Percentiles rank a stretch among this genome's conserved stretches.
phyloP scores from a whole-genome alignment of 2,113 vertebrate species.

The Cercopithecus mona region DNA sequence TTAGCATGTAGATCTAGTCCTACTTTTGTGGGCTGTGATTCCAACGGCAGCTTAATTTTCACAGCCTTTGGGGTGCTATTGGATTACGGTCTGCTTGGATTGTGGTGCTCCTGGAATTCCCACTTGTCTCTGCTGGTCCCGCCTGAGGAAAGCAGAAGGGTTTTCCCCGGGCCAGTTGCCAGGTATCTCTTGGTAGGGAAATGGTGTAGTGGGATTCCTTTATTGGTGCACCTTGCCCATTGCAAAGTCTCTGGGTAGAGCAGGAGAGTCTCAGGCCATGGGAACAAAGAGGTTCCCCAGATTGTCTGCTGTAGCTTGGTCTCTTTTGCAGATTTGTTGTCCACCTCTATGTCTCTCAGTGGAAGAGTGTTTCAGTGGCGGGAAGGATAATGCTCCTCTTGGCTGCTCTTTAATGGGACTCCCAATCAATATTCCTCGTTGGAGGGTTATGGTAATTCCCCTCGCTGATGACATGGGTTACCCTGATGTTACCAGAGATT shows the following conservation, averaged over 20 bases:
- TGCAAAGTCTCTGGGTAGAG: neutral
- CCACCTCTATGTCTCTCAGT: neutral
- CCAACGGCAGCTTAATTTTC: neutral
- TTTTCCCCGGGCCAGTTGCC: neutral
- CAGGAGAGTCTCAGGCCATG: neutral
- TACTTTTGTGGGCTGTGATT: neutral
- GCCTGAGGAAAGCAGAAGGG: neutral
- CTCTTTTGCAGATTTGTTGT: neutral
- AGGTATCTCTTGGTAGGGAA: neutral
- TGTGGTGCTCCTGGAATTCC: neutral
- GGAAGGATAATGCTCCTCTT: neutral
- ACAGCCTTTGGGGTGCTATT: neutral
- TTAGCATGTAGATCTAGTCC: neutral
- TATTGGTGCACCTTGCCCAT: neutral
- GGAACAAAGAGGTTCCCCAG: neutral
- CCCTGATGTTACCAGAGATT: neutral
- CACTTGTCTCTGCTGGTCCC: neutral
- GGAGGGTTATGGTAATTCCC: neutral
- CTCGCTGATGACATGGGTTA: neutral
- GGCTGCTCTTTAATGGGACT: neutral
- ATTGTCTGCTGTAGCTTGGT: neutral
- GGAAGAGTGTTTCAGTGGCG: neutral
- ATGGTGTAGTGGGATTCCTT: neutral
- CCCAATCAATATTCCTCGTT: neutral
- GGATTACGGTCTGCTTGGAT: neutral